Conservation (phyloP, 2,797 vertebrate species). For the Natrix natrix region DNA sequence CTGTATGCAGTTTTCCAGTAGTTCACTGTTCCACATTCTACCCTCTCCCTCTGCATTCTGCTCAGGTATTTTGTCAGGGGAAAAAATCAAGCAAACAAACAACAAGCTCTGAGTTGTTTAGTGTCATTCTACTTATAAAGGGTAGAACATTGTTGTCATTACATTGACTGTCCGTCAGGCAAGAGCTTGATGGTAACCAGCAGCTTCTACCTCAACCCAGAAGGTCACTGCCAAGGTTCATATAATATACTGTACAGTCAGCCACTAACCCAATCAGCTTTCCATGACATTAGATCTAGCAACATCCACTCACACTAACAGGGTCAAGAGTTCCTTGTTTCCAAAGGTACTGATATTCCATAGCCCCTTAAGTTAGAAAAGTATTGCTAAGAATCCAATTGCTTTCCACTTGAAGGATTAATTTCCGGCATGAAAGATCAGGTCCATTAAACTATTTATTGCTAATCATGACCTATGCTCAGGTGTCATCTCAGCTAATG, state of each 20-base stretch:
- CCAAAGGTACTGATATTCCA: not conserved
- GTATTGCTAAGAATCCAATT: not conserved
- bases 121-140: not conserved
- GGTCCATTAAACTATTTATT: not conserved
- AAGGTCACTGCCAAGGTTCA: not conserved
- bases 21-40: not conserved
- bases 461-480: not conserved
- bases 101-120: not conserved
- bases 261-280: not conserved
- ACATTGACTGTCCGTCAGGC: not conserved
- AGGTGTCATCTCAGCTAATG: not conserved
- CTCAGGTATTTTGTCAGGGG: not conserved
- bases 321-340: not conserved
- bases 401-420: not conserved
- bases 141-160: not conserved
- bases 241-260: not conserved
- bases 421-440: not conserved
- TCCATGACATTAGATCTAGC: not conserved
- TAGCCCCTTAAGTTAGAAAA: not conserved
- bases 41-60: not conserved
- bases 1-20: not conserved
- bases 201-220: not conserved
- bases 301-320: not conserved
- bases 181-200: not conserved
- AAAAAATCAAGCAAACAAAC: not conserved